These are phyloP conservation scores for Remorina albescens DNA, from an alignment of 2,797 vertebrate species.

Conservation along the genomic window DNA sequence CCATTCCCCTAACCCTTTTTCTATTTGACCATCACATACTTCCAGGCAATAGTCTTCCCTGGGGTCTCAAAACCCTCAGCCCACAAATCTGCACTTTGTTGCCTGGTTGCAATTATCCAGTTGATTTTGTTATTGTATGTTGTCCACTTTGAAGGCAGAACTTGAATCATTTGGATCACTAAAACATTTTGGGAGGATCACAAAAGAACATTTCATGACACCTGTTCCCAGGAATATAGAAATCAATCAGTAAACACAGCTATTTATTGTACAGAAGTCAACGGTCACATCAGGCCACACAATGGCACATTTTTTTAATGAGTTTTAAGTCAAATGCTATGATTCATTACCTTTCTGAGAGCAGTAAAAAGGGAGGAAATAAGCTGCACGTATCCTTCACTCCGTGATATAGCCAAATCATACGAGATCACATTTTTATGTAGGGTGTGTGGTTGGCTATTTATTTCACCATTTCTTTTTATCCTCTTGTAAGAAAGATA, in stretches of 20 bases:
- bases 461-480: background rate
- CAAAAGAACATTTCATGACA: background rate
- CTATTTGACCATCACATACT: constrained; percentile 30
- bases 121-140: constrained; percentile 23
- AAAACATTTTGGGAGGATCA: constrained; percentile 28
- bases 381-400: background rate
- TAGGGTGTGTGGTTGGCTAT: background rate
- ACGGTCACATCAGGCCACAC: constrained; percentile 3
- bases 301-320: background rate
- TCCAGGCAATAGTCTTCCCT: constrained; percentile 18
- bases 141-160: constrained; percentile 18
- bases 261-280: too few relatives aligned
- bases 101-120: constrained; percentile 68
- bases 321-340: background rate
- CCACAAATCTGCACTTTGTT: constrained; percentile 10
- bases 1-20: background rate
- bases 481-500: background rate
- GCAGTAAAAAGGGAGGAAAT: constrained; percentile 9
- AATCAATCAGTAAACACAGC: background rate
- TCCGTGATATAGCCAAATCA: background rate
- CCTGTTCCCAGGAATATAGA: background rate
- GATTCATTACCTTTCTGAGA: constrained; percentile 21
- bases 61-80: constrained; percentile 28
- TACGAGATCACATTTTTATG: background rate
- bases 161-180: background rate